Base-by-base conservation (phyloP, 2,113 vertebrate genomes). In the Isurus oxyrinchus region DNA sequence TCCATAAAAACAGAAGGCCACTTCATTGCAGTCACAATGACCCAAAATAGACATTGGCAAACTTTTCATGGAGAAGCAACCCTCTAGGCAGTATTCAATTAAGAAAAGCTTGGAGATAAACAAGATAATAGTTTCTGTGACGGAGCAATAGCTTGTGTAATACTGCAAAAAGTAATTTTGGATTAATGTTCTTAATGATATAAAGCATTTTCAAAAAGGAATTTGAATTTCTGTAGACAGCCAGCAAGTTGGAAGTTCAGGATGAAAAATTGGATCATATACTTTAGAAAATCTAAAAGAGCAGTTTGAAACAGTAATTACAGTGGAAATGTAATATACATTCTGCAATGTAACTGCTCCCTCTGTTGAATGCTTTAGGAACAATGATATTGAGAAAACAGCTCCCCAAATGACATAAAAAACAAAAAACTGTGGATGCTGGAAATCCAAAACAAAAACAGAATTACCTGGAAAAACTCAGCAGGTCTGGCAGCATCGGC, bases 341-440 rank as follows among this genome's bases (percentile, higher is more conserved):
- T 94, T 63, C 59, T 94, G 35, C 40, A 21, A 94, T 63, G 90
- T 63, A 66, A 63, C 90, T 94, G n/a, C 90, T 63, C 90, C 90
- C 57, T 63, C 90, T 94, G 59, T 40, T 94, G 90, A 49, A 94
- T 23, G 35, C 14, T 63, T 66, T 63, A 19, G 59, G 90, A 23
- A 94, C 59, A 94, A 59, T 31, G 55, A 91, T 59, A 27, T 19
- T 31, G 5, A 35, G 55, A 35, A 59, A 88, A 1, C 59, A 94
- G 59, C n/a, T 63, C 61, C 35, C 8, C 35, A n/a, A 94, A 63
- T 94, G 59, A n/a, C 87, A 16, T n/a, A n/a, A n/a, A n/a, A n/a
- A n/a, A n/a, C n/a, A n/a, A n/a, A n/a, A n/a, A n/a, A n/a, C n/a
- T n/a, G n/a, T n/a, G n/a, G n/a, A n/a, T n/a, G n/a, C n/a, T n/a